Evolutionary conservation across 2,797 vertebrate genomes (phyloP).

Genomic region (Antennarius maculatus): DNA sequence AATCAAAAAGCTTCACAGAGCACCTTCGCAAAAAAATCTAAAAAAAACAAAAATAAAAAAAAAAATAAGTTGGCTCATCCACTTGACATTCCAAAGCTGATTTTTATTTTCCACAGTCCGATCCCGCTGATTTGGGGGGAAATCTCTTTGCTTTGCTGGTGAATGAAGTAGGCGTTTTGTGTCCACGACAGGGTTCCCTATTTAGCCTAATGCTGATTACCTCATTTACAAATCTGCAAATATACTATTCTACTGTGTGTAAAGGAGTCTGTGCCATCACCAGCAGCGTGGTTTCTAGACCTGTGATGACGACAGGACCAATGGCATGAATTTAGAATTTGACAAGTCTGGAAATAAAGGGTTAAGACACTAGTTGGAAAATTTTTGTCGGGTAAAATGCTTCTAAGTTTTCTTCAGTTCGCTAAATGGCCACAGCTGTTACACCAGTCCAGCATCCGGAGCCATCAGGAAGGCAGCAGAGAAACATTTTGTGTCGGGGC

Average conservation of each 20-base stretch:
- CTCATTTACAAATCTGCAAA: slow-evolving; percentile 88
- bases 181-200: slow-evolving; percentile 78
- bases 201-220: slow-evolving; percentile 82
- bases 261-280: slow-evolving; percentile 83
- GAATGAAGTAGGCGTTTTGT: slow-evolving; percentile 71
- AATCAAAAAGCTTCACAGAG: slow-evolving; percentile 77
- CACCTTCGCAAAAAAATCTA: slow-evolving; percentile 62
- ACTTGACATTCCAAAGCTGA: slow-evolving; percentile 80
- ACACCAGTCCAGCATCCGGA: slow-evolving; percentile 44
- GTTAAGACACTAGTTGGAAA: slow-evolving; percentile 53
- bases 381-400: slow-evolving; percentile 45
- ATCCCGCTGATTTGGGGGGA: slow-evolving; percentile 63
- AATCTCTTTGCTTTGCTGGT: slow-evolving; percentile 60
- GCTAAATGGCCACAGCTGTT: slow-evolving; percentile 52
- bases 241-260: slow-evolving; percentile 82
- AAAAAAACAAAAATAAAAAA: slow-evolving; percentile 17
- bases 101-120: slow-evolving; percentile 62
- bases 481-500: neutral
- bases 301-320: slow-evolving; percentile 82
- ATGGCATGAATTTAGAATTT: slow-evolving; percentile 67
- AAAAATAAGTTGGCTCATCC: slow-evolving; percentile 68
- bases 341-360: slow-evolving; percentile 49
- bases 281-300: slow-evolving; percentile 80
- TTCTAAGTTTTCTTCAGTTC: slow-evolving; percentile 48
- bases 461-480: slow-evolving; percentile 12